phyloP scores from a whole-genome alignment of 1,140 invertebrate species.

The Babylonia areolata region DNA sequence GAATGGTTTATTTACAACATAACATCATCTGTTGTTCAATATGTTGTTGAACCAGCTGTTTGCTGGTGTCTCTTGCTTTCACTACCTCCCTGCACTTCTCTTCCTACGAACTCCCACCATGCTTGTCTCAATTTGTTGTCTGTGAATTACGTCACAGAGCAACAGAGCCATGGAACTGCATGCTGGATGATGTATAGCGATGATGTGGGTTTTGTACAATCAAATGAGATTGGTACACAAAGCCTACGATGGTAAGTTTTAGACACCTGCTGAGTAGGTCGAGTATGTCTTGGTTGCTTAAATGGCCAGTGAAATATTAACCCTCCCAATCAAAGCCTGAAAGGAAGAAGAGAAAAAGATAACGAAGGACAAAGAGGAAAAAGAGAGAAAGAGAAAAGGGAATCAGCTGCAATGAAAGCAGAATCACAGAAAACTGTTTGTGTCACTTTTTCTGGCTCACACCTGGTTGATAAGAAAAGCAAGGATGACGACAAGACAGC shows the following conservation, averaged over 20 bases:
- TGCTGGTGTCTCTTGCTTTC: neutral
- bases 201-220: neutral
- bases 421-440: neutral
- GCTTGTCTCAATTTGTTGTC: too few relatives aligned
- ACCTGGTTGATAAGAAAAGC: too few relatives aligned
- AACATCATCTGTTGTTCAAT: neutral
- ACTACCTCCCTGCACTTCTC: neutral
- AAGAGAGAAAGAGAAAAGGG: neutral
- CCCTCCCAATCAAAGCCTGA: neutral
- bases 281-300: neutral
- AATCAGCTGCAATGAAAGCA: neutral
- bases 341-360: neutral
- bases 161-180: too few relatives aligned
- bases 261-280: neutral
- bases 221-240: neutral
- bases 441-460: slow-evolving; percentile 7
- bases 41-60: neutral
- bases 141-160: neutral
- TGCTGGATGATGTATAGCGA: neutral
- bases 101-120: neutral
- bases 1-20: too few relatives aligned
- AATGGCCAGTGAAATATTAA: neutral
- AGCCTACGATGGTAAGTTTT: neutral
- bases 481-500: too few relatives aligned
- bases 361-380: neutral